Evolutionary conservation across 2,888 invertebrate genomes (phyloP).

Genomic region (Hydropsyche betteni): DNA sequence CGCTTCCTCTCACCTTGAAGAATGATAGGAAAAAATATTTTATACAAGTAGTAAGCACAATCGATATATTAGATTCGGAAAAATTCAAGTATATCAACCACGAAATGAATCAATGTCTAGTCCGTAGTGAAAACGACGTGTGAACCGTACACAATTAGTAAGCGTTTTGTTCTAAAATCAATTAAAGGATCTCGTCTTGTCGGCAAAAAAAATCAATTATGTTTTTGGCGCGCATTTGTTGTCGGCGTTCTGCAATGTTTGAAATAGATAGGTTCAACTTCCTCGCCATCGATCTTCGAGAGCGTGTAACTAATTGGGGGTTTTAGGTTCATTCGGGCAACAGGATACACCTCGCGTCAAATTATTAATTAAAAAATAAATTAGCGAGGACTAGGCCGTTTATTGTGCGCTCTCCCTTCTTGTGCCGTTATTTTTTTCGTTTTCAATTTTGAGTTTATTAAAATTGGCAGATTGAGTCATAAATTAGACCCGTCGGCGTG

Average conservation of each 20-base stretch:
- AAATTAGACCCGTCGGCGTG: conserved; percentile 1
- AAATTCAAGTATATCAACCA: too few relatives aligned
- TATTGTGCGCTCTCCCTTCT: neutral
- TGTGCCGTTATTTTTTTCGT: neutral
- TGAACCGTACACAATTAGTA: too few relatives aligned
- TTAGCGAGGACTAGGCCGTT: conserved; percentile 9
- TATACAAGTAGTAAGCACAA: too few relatives aligned
- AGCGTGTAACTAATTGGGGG: conserved; percentile 23
- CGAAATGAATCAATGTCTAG: too few relatives aligned
- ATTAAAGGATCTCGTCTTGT: too few relatives aligned
- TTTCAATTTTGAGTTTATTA: conserved; percentile 4
- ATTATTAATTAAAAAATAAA: conserved; percentile 22
- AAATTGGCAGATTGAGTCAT: conserved; percentile 29
- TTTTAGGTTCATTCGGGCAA: conserved; percentile 11
- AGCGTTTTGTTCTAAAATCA: too few relatives aligned
- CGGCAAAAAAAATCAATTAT: too few relatives aligned
- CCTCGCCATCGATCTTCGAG: conserved; percentile 21
- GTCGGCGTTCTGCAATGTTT: neutral
- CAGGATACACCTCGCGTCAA: neutral
- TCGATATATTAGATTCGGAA: too few relatives aligned
- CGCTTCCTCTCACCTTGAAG: too few relatives aligned
- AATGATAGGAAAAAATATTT: too few relatives aligned
- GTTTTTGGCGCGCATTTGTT: too few relatives aligned
- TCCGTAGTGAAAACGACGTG: too few relatives aligned
- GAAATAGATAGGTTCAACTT: conserved; percentile 4